Evolutionary conservation across 1,140 invertebrate genomes (phyloP), one percentile per base, ranked within the genome.

Genomic region (Lepeophtheirus salmonis): DNA sequence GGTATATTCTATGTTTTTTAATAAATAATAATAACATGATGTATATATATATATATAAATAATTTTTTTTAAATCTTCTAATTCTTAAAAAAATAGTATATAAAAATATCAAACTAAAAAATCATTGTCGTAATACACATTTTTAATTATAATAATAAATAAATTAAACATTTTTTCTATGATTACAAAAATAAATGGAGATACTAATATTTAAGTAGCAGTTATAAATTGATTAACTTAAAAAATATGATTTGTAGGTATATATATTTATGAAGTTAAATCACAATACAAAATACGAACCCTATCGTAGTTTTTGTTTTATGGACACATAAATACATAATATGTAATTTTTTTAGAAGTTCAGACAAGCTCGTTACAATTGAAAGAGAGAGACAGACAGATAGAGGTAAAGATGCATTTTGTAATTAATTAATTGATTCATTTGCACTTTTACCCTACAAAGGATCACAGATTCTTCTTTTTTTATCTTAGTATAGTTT

Each of bases 11-110:
- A 24, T 24, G 23, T 24, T 56, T n/a, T n/a, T n/a, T n/a, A n/a
- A n/a, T n/a, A n/a, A n/a, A n/a, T n/a, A 56, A 24, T 24, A 2
- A 50, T 58, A 50, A 25, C 21, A 21, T 25, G 26, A 48, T 58
- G 48, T 58, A 48, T 58, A 58, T 58, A 58, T 58, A 58, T 58
- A 58, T 58, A 49, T 58, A 58, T 58, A 58, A 25, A 48, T 49
- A 58, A 41, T 41, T 56, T 24, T 56, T 24, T 56, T 24, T 56
- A 56, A 24, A 58, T 58, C 21, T 58, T 1, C 21, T 25, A 20
- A 58, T 58, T 41, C 30, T 41, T 58, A 48, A 1, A 53, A 41
- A 58, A 41, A 58, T 58, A 58, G 23, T 41, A 41, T 41, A 41
- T 41, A 41, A 48, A 25, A 58, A 41, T 25, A 41, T 41, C 48